phyloP scores from a whole-genome alignment of 1,140 invertebrate species.

The Drosophila parabipectinata region DNA sequence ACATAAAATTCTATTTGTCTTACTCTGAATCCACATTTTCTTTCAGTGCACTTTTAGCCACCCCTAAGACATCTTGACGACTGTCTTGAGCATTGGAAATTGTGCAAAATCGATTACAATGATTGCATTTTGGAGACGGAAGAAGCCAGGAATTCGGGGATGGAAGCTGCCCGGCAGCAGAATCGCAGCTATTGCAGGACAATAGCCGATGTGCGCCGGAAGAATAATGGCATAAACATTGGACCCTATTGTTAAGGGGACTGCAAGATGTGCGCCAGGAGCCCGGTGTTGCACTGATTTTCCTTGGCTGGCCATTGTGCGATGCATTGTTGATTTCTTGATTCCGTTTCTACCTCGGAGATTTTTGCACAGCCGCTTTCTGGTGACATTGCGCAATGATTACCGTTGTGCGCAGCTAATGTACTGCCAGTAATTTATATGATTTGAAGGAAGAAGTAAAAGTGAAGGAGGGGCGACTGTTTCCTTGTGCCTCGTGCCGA shows the following conservation, averaged over 20 bases:
- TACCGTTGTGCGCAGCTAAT: constrained; percentile 63
- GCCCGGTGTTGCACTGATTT: constrained; percentile 75
- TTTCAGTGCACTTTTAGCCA: constrained; percentile 36
- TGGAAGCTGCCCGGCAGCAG: constrained; percentile 43
- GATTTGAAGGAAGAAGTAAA: constrained; percentile 43
- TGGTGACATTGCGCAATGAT: constrained; percentile 72
- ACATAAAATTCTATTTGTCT: no score
- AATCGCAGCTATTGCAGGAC: constrained; percentile 39
- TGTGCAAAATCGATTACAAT: constrained; percentile 83
- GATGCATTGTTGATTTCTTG: constrained; percentile 78
- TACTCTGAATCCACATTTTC: not conserved
- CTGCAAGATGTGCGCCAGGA: constrained; percentile 66
- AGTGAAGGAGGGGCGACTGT: constrained; percentile 6
- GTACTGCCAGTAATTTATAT: constrained; percentile 73
- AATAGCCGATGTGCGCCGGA: constrained; percentile 69
- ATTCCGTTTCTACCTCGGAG: constrained; percentile 50
- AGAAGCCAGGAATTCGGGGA: constrained; percentile 54
- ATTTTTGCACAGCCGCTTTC: constrained; percentile 55
- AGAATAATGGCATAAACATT: constrained; percentile 80
- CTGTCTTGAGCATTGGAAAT: constrained; percentile 78
- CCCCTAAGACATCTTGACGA: constrained; percentile 56
- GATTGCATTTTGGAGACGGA: constrained; percentile 79
- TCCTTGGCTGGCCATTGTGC: constrained; percentile 52
- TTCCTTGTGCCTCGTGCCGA: constrained; percentile 70
- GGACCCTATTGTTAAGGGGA: constrained; percentile 39